These are phyloP conservation scores for Rhyacichthys aspro DNA, from an alignment of 2,797 vertebrate species.

Conservation along the genomic window DNA sequence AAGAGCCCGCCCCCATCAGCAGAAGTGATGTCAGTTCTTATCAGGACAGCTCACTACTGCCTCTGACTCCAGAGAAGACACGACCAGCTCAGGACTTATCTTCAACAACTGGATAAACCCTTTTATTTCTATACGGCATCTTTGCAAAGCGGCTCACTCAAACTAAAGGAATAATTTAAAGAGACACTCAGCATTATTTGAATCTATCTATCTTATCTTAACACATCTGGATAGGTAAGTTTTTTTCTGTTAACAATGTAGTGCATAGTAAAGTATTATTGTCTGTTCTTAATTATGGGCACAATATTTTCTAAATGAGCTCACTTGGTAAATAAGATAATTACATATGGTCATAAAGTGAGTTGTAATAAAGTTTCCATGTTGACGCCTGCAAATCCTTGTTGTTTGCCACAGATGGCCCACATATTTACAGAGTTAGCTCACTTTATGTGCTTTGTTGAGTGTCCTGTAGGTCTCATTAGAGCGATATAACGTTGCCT, in stretches of 20 bases:
- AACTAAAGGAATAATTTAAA: constrained; percentile 39
- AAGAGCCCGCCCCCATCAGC: constrained; percentile 52
- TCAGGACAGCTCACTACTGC: constrained; percentile 51
- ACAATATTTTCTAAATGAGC: background rate
- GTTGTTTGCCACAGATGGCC: background rate
- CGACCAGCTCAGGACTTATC: constrained; percentile 24
- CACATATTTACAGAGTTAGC: constrained; percentile 14
- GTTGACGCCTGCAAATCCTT: background rate
- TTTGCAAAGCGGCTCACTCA: background rate
- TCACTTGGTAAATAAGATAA: background rate
- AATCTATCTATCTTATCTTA: background rate
- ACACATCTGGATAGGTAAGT: constrained; percentile 43
- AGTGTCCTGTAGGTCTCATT: background rate
- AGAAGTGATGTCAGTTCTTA: constrained; percentile 26
- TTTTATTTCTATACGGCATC: background rate
- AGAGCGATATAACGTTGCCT: background rate
- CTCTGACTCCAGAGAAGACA: constrained; percentile 38
- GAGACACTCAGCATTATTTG: too few species aligned
- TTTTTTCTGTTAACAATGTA: background rate
- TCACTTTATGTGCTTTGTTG: background rate
- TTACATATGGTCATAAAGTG: background rate
- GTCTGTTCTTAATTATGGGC: background rate
- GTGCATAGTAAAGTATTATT: background rate
- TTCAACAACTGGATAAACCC: constrained; percentile 5
- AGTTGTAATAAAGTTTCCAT: constrained; percentile 5